phyloP scores from a whole-genome alignment of 2,888 invertebrate genomes.

The Ypsolopha sequella region DNA sequence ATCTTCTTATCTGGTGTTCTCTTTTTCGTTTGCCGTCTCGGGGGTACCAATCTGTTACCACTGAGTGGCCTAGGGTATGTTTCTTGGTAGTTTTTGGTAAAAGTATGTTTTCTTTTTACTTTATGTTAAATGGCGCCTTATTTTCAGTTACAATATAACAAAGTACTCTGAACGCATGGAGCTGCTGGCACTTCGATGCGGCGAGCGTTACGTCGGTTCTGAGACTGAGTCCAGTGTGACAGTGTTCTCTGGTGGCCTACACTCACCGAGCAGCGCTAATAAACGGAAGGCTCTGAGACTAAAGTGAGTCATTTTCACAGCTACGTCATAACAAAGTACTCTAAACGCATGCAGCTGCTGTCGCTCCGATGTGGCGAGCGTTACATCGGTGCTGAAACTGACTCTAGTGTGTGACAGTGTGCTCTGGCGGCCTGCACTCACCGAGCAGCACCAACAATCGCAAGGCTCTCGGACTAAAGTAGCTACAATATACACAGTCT shows the following conservation, averaged over 20 bases:
- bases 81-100: no score
- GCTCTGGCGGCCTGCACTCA: slow-evolving; percentile 67
- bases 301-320: slow-evolving; percentile 63
- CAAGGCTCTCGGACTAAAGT: slow-evolving; percentile 69
- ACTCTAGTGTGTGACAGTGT: slow-evolving; percentile 71
- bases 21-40: no score
- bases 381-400: slow-evolving; percentile 82
- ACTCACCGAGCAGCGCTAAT: slow-evolving; percentile 74
- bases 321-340: slow-evolving; percentile 76
- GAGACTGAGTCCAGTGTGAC: slow-evolving; percentile 79
- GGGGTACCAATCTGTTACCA: no score
- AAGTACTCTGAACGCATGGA: slow-evolving; percentile 79
- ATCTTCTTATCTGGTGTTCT: no score
- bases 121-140: no score
- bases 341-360: slow-evolving; percentile 79
- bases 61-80: no score
- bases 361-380: slow-evolving; percentile 76
- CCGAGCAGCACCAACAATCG: slow-evolving; percentile 76
- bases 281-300: slow-evolving; percentile 70
- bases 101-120: no score
- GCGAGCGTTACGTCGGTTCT: slow-evolving; percentile 78
- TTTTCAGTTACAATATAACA: slow-evolving; percentile 76
- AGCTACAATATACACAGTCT: slow-evolving; percentile 83
- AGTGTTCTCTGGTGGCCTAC: slow-evolving; percentile 67
- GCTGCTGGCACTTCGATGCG: slow-evolving; percentile 73